These are phyloP conservation scores for Drosophila colorata DNA, from an alignment of 2,888 invertebrate species.

Conservation along the genomic window DNA sequence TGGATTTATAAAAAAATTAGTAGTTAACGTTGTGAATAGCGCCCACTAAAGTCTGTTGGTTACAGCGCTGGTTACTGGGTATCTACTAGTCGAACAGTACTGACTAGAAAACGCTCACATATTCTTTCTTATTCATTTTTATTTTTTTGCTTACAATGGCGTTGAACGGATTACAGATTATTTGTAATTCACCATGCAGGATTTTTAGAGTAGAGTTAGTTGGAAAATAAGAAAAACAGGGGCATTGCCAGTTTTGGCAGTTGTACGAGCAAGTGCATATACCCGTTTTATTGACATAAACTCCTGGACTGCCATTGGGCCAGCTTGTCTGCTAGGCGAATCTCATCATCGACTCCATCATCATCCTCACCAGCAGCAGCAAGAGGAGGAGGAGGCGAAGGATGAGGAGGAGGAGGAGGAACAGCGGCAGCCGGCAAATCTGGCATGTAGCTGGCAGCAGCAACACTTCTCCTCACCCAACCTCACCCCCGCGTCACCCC, in stretches of 20 bases:
- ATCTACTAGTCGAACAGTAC: too few species aligned
- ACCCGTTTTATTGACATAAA: constrained; percentile 8
- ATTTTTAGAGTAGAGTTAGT: too few species aligned
- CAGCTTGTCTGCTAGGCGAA: constrained; percentile 23
- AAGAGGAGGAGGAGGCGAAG: constrained; percentile 2
- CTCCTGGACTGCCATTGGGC: constrained; percentile 42
- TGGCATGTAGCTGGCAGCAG: constrained; percentile 42
- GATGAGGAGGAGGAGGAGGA: constrained; percentile 6
- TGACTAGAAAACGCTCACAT: too few species aligned
- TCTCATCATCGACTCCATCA: constrained; percentile 30
- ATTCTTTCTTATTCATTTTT: too few species aligned
- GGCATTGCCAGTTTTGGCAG: background rate
- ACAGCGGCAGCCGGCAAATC: constrained; percentile 24
- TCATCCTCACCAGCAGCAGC: constrained; percentile 7
- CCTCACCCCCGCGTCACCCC: background rate
- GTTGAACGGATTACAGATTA: too few species aligned
- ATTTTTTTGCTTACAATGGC: too few species aligned
- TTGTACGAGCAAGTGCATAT: background rate
- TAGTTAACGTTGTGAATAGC: too few species aligned
- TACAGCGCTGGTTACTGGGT: too few species aligned
- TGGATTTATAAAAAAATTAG: too few species aligned
- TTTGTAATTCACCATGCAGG: too few species aligned
- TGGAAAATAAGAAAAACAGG: too few species aligned
- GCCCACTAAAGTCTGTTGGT: too few species aligned
- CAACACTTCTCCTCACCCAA: background rate